Conservation (phyloP, 2,888 invertebrate species). For the Uropetala carovei region DNA sequence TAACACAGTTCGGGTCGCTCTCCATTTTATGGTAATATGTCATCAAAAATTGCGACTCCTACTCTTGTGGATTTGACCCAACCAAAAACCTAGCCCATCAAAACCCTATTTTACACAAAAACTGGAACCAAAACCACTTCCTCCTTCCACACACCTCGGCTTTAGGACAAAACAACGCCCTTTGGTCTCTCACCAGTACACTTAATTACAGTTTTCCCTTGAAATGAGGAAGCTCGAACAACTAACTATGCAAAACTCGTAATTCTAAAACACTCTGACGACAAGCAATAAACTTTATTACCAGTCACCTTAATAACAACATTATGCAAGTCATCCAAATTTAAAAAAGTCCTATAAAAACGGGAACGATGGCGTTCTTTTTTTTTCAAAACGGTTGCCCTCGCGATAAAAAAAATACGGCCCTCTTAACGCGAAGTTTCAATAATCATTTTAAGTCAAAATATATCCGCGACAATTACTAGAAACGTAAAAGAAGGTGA, state of each 20-base stretch:
- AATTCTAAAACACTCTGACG: too few species aligned
- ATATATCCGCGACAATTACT: neutral
- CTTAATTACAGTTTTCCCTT: neutral
- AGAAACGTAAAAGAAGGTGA: neutral
- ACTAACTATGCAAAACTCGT: neutral
- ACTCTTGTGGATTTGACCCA: conserved; percentile 36
- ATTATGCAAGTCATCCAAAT: too few species aligned
- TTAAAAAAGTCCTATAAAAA: too few species aligned
- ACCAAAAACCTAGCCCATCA: conserved; percentile 40
- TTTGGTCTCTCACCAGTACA: neutral
- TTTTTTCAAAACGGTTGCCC: too few species aligned
- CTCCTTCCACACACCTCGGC: conserved; percentile 13
- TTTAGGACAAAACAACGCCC: conserved; percentile 5
- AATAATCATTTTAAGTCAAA: too few species aligned
- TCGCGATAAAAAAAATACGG: too few species aligned
- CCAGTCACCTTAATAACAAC: too few species aligned
- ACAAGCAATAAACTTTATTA: too few species aligned
- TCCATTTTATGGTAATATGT: conserved; percentile 39
- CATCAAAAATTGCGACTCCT: conserved; percentile 44
- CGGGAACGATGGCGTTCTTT: too few species aligned
- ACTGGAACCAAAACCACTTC: conserved; percentile 18
- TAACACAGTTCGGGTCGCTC: conserved; percentile 40
- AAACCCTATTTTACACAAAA: conserved; percentile 42
- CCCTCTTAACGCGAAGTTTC: too few species aligned
- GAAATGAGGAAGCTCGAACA: conserved; percentile 5